Conservation (phyloP, 2,888 invertebrate genomes). For the Scaeva pyrastri region DNA sequence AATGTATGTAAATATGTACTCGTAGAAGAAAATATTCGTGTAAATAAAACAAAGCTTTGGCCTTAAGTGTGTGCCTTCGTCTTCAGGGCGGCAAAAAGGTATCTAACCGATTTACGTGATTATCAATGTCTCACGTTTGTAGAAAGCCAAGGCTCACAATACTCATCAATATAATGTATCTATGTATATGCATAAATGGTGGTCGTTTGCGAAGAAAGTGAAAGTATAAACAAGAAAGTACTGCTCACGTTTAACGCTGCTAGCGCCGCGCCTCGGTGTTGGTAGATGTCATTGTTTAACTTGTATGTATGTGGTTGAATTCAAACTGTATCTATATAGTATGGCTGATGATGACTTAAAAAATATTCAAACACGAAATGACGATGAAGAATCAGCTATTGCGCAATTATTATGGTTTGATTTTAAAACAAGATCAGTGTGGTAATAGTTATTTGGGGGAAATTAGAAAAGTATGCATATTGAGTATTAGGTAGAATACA, state of each 20-base stretch:
- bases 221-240: slow-evolving; percentile 69
- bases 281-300: not conserved
- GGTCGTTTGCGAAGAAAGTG: slow-evolving; percentile 59
- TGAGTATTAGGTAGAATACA: too few species aligned
- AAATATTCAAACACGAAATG: slow-evolving; percentile 41
- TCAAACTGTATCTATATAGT: too few species aligned
- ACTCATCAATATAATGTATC: slow-evolving; percentile 44
- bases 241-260: not conserved
- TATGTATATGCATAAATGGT: slow-evolving; percentile 10
- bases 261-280: too few species aligned
- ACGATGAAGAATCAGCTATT: slow-evolving; percentile 41
- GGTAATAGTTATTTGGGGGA: not conserved
- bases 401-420: slow-evolving; percentile 29
- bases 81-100: slow-evolving; percentile 12
- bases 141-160: slow-evolving; percentile 56
- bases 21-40: not conserved
- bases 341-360: not conserved
- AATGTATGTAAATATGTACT: not conserved
- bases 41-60: not conserved
- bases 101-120: slow-evolving; percentile 51
- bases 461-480: not conserved
- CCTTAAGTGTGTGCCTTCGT: not conserved
- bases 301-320: slow-evolving; percentile 32
- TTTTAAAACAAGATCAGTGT: slow-evolving; percentile 32
- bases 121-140: slow-evolving; percentile 64